Percentiles rank a stretch among this genome's conserved stretches.
phyloP scores from a whole-genome alignment of 2,113 vertebrate genomes.

The Lampris incognitus region DNA sequence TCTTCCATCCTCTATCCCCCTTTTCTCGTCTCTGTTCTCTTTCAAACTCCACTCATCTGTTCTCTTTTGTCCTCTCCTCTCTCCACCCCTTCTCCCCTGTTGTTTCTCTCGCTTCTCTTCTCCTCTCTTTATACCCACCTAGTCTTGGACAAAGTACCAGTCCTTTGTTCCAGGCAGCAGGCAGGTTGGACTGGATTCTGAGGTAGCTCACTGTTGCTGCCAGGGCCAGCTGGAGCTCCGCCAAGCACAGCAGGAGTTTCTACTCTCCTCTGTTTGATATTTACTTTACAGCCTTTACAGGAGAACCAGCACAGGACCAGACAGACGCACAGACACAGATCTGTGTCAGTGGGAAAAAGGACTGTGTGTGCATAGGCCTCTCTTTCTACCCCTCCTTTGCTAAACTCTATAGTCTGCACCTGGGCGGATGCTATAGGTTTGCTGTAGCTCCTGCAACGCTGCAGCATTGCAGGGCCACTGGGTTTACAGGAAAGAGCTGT shows the following conservation, averaged over 20 bases:
- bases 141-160: slow-evolving; percentile 46
- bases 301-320: slow-evolving; percentile 72
- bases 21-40: background rate
- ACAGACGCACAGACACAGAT: slow-evolving; percentile 71
- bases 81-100: background rate
- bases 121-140: slow-evolving; percentile 7
- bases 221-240: slow-evolving; percentile 77
- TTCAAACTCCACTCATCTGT: background rate
- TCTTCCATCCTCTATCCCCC: background rate
- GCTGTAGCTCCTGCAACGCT: slow-evolving; percentile 15
- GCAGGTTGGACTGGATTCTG: slow-evolving; percentile 77
- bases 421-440: slow-evolving; percentile 27
- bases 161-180: slow-evolving; percentile 73
- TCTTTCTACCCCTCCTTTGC: slow-evolving; percentile 50
- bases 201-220: slow-evolving; percentile 67
- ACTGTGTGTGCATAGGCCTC: slow-evolving; percentile 37
- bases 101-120: background rate
- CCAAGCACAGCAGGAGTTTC: slow-evolving; percentile 81
- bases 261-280: slow-evolving; percentile 81
- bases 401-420: slow-evolving; percentile 42
- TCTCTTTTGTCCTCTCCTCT: background rate
- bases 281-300: slow-evolving; percentile 81
- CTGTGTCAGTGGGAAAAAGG: slow-evolving; percentile 63
- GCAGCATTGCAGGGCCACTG: background rate
- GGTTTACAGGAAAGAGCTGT: background rate